Conservation (phyloP, 2,888 invertebrate genomes). For the Ornithoptera alexandrae region DNA sequence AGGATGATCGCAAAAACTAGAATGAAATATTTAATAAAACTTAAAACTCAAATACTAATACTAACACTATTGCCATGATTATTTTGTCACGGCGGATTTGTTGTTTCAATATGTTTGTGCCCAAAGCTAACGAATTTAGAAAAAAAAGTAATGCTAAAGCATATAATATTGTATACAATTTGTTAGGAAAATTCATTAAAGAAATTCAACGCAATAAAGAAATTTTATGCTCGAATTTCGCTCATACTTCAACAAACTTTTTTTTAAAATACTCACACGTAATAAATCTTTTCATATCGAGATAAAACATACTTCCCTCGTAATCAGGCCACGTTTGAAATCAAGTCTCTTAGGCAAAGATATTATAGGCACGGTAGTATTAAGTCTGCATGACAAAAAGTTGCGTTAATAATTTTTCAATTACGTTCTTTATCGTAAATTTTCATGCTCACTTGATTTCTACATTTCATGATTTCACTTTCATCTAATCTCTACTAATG, state of each 20-base stretch:
- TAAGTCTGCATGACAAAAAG: not conserved
- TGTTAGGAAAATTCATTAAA: too few species aligned
- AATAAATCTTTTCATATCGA: not conserved
- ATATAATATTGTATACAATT: too few species aligned
- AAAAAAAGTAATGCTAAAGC: too few species aligned
- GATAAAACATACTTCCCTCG: not conserved
- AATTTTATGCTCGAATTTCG: too few species aligned
- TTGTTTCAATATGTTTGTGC: too few species aligned
- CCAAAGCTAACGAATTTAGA: too few species aligned
- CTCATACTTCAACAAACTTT: not conserved
- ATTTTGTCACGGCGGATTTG: too few species aligned
- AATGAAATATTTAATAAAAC: not conserved
- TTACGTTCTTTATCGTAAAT: constrained; percentile 18
- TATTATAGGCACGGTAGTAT: not conserved
- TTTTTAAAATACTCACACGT: constrained; percentile 4
- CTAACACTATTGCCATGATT: too few species aligned
- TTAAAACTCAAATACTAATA: too few species aligned
- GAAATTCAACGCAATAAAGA: too few species aligned
- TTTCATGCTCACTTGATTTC: constrained; percentile 6
- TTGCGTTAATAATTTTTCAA: constrained; percentile 25
- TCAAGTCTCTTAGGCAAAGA: not conserved
- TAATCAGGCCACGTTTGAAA: not conserved
- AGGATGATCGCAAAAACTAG: constrained; percentile 1
- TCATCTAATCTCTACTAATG: not conserved
- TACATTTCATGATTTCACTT: not conserved